Evolutionary conservation across 2,888 invertebrate species (phyloP), one percentile per base, ranked within the genome.

Genomic region (Thera britannica): DNA sequence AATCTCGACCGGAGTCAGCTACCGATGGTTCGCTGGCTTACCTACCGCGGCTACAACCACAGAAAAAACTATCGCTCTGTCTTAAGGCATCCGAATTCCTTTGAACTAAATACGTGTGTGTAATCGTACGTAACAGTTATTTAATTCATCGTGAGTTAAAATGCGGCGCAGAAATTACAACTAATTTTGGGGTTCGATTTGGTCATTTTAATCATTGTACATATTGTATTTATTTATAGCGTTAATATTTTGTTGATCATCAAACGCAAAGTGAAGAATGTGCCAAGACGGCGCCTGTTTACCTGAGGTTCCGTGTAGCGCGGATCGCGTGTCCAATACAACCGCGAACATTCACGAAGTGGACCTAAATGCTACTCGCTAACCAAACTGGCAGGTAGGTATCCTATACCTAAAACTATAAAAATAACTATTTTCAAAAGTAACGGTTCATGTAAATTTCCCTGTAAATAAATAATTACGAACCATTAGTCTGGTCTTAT

Each of bases 1-100:
- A 90, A 90, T 87, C 83, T 85, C 82, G 83, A 75, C 79, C 79
- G 83, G 87, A 89, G 85, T 85, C 89, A 87, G 93, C 93, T 93
- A 92, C 93, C 91, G 93, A 89, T 93, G 91, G 92, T 90, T 93
- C 83, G 93, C 92, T 93, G 90, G 87, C 80, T 80, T 90, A 92
- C 93, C 92, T 93, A 92, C 93, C 93, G 92, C 90, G 86, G 89
- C 80, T 80, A 78, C 82, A 77, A 81, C 81, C 84, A 82, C 82
- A 81, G 77, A 87, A 90, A 91, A 90, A 89, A 88, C 83, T 81
- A 83, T 86, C 85, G 82, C 81, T 87, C 86, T 86, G 86, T 88
- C 83, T 87, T 82, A 85, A 84, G 84, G 84, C 85, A 90, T 87
- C 83, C 84, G 82, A 89, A 93, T 93, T 93, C 93, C 93, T 89